Evolutionary conservation across 2,113 vertebrate species (phyloP).

Genomic region (Mugil cephalus): DNA sequence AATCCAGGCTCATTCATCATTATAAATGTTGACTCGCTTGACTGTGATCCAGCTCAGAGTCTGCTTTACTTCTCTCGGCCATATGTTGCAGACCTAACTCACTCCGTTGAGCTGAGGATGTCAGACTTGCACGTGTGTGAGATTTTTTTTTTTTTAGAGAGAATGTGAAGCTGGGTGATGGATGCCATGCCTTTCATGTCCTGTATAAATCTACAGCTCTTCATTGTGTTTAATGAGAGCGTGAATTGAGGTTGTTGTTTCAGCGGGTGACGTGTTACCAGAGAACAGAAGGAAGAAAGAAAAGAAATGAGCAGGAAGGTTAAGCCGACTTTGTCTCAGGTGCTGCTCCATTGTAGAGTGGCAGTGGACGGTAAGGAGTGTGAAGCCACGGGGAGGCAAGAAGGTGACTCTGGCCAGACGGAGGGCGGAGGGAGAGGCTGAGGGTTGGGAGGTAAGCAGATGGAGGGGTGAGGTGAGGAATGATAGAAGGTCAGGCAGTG

Average conservation of each 20-base stretch:
- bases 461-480: conserved; percentile 57
- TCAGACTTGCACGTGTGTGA: conserved; percentile 23
- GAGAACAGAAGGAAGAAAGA: neutral
- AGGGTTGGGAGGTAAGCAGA: conserved; percentile 68
- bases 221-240: neutral
- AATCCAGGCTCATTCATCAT: conserved; percentile 53
- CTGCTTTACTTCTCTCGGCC: conserved; percentile 59
- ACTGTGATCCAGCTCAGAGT: conserved; percentile 52
- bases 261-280: neutral
- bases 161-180: neutral
- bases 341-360: conserved; percentile 29
- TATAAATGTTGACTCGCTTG: conserved; percentile 34
- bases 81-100: conserved; percentile 55
- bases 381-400: conserved; percentile 43
- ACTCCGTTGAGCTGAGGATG: conserved; percentile 2
- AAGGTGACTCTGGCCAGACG: conserved; percentile 72
- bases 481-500: conserved; percentile 55
- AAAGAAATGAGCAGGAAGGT: conserved; percentile 19
- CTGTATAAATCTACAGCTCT: neutral
- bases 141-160: conserved; percentile 7
- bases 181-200: conserved; percentile 22
- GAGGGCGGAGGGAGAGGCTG: conserved; percentile 31
- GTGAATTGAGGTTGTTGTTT: neutral
- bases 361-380: conserved; percentile 30
- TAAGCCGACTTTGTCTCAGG: conserved; percentile 57